These are phyloP conservation scores for Alcis repandata DNA, from an alignment of 2,888 invertebrate species.

Conservation along the genomic window DNA sequence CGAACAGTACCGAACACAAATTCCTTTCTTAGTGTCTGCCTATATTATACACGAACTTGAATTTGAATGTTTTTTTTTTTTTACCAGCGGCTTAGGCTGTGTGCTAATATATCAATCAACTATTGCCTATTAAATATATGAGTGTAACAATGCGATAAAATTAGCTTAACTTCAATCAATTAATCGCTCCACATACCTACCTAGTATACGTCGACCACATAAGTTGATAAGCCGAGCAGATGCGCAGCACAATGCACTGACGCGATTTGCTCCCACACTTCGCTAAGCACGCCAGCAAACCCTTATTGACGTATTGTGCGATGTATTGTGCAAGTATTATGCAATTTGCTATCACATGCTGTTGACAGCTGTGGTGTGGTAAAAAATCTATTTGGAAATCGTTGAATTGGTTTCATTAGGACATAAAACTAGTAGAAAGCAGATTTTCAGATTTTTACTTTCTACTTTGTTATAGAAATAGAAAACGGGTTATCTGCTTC, in stretches of 20 bases:
- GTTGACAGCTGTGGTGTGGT: constrained; percentile 9
- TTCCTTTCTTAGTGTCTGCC: too few relatives aligned
- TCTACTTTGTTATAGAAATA: too few relatives aligned
- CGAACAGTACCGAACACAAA: too few relatives aligned
- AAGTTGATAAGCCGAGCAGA: constrained; percentile 75
- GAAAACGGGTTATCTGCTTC: too few relatives aligned
- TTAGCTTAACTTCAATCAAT: neutral
- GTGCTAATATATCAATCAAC: too few relatives aligned
- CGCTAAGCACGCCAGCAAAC: constrained; percentile 73
- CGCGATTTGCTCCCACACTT: constrained; percentile 77
- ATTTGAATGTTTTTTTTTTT: too few relatives aligned
- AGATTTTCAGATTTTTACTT: too few relatives aligned
- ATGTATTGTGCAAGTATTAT: constrained; percentile 37
- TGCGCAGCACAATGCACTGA: constrained; percentile 71
- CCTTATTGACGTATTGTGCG: constrained; percentile 58
- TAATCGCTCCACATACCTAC: neutral
- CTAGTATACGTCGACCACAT: constrained; percentile 31
- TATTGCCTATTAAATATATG: too few relatives aligned
- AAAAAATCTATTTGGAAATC: neutral
- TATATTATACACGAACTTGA: too few relatives aligned
- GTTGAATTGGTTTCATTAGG: neutral
- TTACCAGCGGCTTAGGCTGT: too few relatives aligned
- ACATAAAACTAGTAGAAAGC: too few relatives aligned
- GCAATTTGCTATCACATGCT: constrained; percentile 25
- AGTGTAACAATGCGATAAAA: too few relatives aligned